A percentile compares a stretch with the other conserved stretches of the same genome.
These are phyloP conservation scores for Neocloeon triangulifer DNA, from an alignment of 1,140 invertebrate species.

Conservation along the genomic window DNA sequence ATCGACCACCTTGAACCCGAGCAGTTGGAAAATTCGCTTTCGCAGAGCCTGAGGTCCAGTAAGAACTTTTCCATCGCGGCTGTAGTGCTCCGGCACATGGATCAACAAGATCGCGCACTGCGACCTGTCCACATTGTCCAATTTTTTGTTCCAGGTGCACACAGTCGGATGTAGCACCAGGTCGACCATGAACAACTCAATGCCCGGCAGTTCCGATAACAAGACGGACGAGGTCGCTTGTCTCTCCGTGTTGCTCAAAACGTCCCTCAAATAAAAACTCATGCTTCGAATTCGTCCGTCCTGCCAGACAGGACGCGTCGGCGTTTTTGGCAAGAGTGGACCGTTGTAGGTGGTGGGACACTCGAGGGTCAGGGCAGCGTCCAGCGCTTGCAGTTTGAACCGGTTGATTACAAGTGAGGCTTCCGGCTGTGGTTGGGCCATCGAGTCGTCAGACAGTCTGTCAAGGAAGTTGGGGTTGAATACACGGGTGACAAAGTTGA, in stretches of 20 bases:
- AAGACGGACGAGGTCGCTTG: slow-evolving; percentile 16
- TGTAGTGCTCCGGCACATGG: slow-evolving; percentile 40
- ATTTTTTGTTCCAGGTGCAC: slow-evolving; percentile 16
- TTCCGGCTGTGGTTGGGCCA: too few relatives aligned
- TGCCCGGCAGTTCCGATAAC: slow-evolving; percentile 26
- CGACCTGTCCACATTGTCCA: slow-evolving; percentile 20
- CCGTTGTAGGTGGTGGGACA: slow-evolving; percentile 29
- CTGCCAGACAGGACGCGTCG: slow-evolving; percentile 18
- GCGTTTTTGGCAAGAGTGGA: slow-evolving; percentile 28
- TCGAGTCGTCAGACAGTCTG: too few relatives aligned
- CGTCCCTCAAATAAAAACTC: slow-evolving; percentile 21
- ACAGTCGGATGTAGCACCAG: slow-evolving; percentile 27
- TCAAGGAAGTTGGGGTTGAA: slow-evolving; percentile 37
- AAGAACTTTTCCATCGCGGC: slow-evolving; percentile 23
- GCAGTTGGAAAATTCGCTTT: slow-evolving; percentile 29
- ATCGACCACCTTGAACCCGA: slow-evolving; percentile 36
- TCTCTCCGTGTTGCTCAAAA: slow-evolving; percentile 13
- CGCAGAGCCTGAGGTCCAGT: slow-evolving; percentile 37
- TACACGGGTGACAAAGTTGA: slow-evolving; percentile 33
- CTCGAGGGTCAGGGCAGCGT: slow-evolving; percentile 37
- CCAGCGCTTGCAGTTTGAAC: slow-evolving; percentile 33
- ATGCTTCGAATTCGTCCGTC: slow-evolving; percentile 29
- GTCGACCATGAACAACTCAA: slow-evolving; percentile 36
- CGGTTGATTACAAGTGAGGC: too few relatives aligned
- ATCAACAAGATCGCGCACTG: slow-evolving; percentile 29